Conservation (phyloP, 2,888 invertebrate genomes). For the Parnassius mnemosyne region DNA sequence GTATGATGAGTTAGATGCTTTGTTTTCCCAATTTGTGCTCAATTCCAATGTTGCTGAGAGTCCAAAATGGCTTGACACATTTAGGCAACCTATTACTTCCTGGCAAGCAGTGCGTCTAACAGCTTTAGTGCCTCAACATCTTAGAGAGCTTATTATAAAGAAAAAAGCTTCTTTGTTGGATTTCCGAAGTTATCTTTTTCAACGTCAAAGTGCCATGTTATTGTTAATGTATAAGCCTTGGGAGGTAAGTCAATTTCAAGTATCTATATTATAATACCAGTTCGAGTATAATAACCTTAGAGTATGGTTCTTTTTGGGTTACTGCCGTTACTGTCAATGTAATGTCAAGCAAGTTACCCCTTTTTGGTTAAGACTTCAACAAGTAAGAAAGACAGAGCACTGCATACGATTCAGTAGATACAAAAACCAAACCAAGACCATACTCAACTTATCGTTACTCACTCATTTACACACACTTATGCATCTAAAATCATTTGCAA, state of each 20-base stretch:
- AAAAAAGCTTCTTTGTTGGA: slow-evolving; percentile 88
- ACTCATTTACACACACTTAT: too few species aligned
- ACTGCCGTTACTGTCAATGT: too few species aligned
- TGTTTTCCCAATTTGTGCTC: slow-evolving; percentile 97
- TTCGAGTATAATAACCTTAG: too few species aligned
- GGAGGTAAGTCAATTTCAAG: slow-evolving; percentile 81
- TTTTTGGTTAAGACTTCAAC: too few species aligned
- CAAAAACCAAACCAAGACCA: too few species aligned
- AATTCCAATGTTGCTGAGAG: slow-evolving; percentile 94
- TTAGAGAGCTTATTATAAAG: slow-evolving; percentile 72
- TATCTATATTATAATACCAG: too few species aligned
- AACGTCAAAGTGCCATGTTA: slow-evolving; percentile 94
- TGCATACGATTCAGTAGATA: too few species aligned
- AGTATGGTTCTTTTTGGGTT: too few species aligned
- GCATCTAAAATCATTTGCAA: too few species aligned
- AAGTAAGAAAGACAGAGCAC: too few species aligned
- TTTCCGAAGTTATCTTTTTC: slow-evolving; percentile 95
- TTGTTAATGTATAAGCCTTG: slow-evolving; percentile 86
- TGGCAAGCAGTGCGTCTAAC: slow-evolving; percentile 91
- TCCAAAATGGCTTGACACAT: slow-evolving; percentile 91
- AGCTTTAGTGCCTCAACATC: slow-evolving; percentile 79
- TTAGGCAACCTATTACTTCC: slow-evolving; percentile 88
- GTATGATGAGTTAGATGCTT: slow-evolving; percentile 97
- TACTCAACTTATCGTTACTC: too few species aligned
- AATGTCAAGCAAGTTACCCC: too few species aligned